phyloP scores from a whole-genome alignment of 2,888 invertebrate species.

The Ommatoiulus sabulosus region DNA sequence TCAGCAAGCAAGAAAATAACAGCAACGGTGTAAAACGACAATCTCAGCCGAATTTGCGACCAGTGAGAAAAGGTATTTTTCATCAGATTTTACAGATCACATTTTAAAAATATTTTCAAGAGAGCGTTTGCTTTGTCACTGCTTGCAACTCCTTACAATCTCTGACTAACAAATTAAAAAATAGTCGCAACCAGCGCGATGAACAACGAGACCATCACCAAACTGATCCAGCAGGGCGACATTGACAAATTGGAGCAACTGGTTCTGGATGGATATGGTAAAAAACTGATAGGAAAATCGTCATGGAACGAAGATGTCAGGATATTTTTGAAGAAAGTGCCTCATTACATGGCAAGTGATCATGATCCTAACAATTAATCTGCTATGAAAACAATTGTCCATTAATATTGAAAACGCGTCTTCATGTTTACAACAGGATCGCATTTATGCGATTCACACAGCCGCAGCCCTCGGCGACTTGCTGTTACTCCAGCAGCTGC shows the following conservation, averaged over 20 bases:
- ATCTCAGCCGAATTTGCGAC: constrained; percentile 51
- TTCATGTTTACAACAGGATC: constrained; percentile 63
- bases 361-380: neutral
- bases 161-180: neutral
- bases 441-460: constrained; percentile 67
- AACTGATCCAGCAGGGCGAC: constrained; percentile 67
- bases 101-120: too few relatives aligned
- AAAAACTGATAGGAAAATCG: constrained; percentile 63
- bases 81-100: too few relatives aligned
- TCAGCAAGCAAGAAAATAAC: constrained; percentile 56
- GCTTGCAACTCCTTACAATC: too few relatives aligned
- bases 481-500: constrained; percentile 65
- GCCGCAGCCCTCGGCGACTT: constrained; percentile 67
- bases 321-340: constrained; percentile 87
- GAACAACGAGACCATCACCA: constrained; percentile 65
- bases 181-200: constrained; percentile 52
- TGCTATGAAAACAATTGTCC: neutral
- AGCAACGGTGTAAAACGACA: constrained; percentile 38
- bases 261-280: constrained; percentile 64
- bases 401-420: neutral
- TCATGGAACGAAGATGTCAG: constrained; percentile 80
- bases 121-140: too few relatives aligned
- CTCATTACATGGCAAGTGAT: constrained; percentile 81
- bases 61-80: constrained; percentile 55
- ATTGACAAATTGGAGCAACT: constrained; percentile 67